A percentile compares a stretch with the other conserved stretches of the same genome.
phyloP scores from a whole-genome alignment of 1,140 invertebrate species.

The Drosophila pseudoobscura region DNA sequence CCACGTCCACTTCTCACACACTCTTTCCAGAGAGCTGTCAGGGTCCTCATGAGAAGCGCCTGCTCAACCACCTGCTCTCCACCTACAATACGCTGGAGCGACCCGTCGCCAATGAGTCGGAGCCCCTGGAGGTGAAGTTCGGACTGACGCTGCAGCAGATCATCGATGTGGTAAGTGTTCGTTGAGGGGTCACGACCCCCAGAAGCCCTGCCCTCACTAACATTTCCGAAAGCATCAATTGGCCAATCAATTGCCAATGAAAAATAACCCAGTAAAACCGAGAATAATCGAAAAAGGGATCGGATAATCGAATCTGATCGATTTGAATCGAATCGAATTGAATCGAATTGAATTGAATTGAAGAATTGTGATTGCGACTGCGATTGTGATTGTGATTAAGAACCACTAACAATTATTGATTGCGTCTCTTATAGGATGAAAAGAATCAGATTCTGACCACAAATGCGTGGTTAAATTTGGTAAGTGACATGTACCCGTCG shows the following conservation, averaged over 20 bases:
- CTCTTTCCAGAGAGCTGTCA: conserved; percentile 88
- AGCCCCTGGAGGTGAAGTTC: conserved; percentile 96
- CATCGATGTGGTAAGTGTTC: conserved; percentile 97
- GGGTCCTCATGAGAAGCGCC: conserved; percentile 94
- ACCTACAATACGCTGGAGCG: conserved; percentile 98
- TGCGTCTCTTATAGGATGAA: conserved; percentile 87
- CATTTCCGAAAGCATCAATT: conserved; percentile 36
- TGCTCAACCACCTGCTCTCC: conserved; percentile 94
- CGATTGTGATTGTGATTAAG: conserved; percentile 32
- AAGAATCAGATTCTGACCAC: conserved; percentile 97
- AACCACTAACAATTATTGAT: conserved; percentile 65
- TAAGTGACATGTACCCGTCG: conserved; percentile 90
- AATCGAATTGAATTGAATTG: conserved; percentile 5
- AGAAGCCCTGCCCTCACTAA: conserved; percentile 9
- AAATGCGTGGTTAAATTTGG: conserved; percentile 98
- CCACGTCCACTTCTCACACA: not conserved
- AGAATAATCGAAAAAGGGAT: conserved; percentile 9
- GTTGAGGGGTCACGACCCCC: not conserved
- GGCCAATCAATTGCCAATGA: too few relatives aligned
- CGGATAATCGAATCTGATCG: not conserved
- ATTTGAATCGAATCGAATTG: not conserved
- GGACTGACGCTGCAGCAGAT: conserved; percentile 98
- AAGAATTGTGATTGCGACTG: conserved; percentile 27
- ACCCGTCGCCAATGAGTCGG: conserved; percentile 97
- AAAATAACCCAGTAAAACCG: conserved; percentile 27